phyloP scores from a whole-genome alignment of 2,888 invertebrate genomes.

The Frankliniella fusca region DNA sequence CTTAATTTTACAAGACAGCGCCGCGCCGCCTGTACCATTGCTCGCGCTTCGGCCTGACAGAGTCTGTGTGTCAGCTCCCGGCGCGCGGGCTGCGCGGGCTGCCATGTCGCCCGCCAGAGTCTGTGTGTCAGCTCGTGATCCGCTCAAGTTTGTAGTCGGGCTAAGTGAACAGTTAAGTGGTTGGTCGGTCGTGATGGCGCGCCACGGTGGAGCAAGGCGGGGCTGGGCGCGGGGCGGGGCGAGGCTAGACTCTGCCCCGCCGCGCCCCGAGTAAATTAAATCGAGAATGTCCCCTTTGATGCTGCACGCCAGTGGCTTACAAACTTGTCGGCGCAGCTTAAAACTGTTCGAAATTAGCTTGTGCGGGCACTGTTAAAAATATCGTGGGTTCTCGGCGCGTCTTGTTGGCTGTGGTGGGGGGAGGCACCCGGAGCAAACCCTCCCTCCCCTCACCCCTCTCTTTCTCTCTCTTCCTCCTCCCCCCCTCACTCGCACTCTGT shows the following conservation, averaged over 20 bases:
- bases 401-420: neutral
- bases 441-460: neutral
- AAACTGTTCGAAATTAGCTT: constrained; percentile 6
- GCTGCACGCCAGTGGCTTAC: neutral
- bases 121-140: neutral
- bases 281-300: neutral
- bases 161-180: too few species aligned
- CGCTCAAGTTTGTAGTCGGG: too few species aligned
- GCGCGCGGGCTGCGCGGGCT: neutral
- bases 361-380: neutral
- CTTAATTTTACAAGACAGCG: neutral
- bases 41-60: neutral
- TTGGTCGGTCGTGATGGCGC: too few species aligned
- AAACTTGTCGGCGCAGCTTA: constrained; percentile 1
- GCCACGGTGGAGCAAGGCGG: too few species aligned
- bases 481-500: neutral
- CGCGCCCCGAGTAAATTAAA: neutral
- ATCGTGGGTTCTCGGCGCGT: neutral
- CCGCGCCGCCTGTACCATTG: neutral
- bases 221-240: too few species aligned
- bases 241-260: neutral
- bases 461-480: neutral
- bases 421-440: neutral
- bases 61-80: neutral
- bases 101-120: too few species aligned